A percentile compares a stretch with the other conserved stretches of the same genome.
Conservation (phyloP, 2,888 invertebrate species). For the Drosophila siamana region DNA sequence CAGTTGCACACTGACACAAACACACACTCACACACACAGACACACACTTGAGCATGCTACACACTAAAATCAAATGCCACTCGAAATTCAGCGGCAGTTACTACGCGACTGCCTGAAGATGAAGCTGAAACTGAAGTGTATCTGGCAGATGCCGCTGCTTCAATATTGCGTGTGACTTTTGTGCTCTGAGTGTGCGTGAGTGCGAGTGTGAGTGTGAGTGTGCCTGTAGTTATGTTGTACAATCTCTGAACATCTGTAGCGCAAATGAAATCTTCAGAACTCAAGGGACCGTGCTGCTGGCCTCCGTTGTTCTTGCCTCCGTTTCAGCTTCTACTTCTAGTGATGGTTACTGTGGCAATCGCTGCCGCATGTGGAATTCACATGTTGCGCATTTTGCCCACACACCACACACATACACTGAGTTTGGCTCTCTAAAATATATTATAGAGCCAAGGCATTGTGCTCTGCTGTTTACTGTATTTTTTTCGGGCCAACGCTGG, state of each 20-base stretch:
- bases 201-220: constrained; percentile 29
- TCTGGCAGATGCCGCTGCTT: constrained; percentile 76
- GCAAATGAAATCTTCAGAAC: constrained; percentile 78
- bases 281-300: constrained; percentile 63
- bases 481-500: constrained; percentile 54
- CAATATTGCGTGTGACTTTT: constrained; percentile 81
- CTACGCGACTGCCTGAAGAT: constrained; percentile 61
- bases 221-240: constrained; percentile 73
- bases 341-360: constrained; percentile 65
- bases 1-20: constrained; percentile 48
- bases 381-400: constrained; percentile 80
- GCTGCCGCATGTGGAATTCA: constrained; percentile 75
- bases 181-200: constrained; percentile 8
- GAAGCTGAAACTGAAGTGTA: constrained; percentile 56
- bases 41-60: constrained; percentile 29
- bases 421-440: constrained; percentile 26
- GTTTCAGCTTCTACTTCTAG: constrained; percentile 14
- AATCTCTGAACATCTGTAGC: constrained; percentile 78
- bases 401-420: constrained; percentile 68
- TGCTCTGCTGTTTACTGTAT: constrained; percentile 36
- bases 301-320: constrained; percentile 10
- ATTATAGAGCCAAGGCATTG: constrained; percentile 66
- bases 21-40: constrained; percentile 29
- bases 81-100: constrained; percentile 73
- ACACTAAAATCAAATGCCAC: constrained; percentile 80